A percentile compares a stretch with the other conserved stretches of the same genome.
These are phyloP conservation scores for Homarus americanus DNA, from an alignment of 1,140 invertebrate species.

Conservation along the genomic window DNA sequence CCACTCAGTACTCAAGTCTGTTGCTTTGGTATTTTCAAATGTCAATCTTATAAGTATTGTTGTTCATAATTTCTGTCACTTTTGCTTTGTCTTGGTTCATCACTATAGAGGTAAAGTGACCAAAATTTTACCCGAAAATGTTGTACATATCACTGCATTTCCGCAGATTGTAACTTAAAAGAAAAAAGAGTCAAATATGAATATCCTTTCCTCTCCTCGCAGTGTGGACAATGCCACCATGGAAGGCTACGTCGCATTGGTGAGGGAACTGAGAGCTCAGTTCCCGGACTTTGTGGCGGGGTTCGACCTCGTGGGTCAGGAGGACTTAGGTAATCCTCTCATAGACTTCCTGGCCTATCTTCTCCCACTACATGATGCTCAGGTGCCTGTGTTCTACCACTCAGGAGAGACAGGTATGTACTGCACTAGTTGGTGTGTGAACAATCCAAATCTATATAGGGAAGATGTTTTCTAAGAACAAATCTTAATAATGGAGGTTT, in stretches of 20 bases:
- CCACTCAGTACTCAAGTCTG: too few relatives aligned
- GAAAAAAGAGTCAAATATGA: too few relatives aligned
- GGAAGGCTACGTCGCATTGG: conserved; percentile 72
- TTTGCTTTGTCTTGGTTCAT: background rate
- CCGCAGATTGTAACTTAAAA: too few relatives aligned
- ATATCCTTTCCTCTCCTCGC: background rate
- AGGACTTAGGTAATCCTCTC: conserved; percentile 84
- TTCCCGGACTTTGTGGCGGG: conserved; percentile 84
- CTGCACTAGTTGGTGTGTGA: background rate
- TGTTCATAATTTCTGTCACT: too few relatives aligned
- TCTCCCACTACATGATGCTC: conserved; percentile 78
- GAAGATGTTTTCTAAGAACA: background rate
- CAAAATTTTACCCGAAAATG: too few relatives aligned
- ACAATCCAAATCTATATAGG: too few relatives aligned
- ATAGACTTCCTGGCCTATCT: conserved; percentile 82
- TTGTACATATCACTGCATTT: too few relatives aligned
- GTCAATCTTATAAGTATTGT: too few relatives aligned
- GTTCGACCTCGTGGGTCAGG: conserved; percentile 88
- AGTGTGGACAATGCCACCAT: conserved; percentile 50
- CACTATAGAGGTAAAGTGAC: too few relatives aligned
- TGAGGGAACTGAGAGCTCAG: conserved; percentile 75
- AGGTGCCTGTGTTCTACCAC: conserved; percentile 86
- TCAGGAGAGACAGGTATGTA: conserved; percentile 89
- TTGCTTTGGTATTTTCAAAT: too few relatives aligned
- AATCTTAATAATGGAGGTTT: too few relatives aligned